A percentile compares a stretch with the other conserved stretches of the same genome.
These are phyloP conservation scores for Tachypleus tridentatus DNA, from an alignment of 1,140 invertebrate species.

Conservation along the genomic window DNA sequence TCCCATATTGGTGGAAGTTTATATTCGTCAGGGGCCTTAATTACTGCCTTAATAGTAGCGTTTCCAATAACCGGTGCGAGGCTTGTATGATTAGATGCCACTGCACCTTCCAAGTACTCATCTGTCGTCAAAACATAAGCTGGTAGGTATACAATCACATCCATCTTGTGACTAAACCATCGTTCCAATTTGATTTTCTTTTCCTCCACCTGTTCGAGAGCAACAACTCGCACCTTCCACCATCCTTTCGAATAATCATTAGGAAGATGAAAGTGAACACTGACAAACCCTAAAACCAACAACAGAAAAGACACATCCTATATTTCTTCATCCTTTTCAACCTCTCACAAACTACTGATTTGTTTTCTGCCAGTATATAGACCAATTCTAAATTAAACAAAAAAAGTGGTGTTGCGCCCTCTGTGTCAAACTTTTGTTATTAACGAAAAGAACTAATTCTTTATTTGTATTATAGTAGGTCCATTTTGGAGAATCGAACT, in stretches of 20 bases:
- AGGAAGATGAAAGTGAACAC: conserved; percentile 33
- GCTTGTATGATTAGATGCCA: conserved; percentile 21
- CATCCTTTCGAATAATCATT: conserved; percentile 33
- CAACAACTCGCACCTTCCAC: conserved; percentile 39
- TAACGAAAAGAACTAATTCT: no score
- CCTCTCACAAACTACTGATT: no score
- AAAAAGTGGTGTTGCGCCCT: no score
- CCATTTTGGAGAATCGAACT: no score
- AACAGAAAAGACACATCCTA: no score
- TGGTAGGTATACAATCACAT: conserved; percentile 22
- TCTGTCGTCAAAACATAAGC: conserved; percentile 19
- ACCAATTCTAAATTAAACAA: no score
- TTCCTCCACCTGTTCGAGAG: conserved; percentile 37
- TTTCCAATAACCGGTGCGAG: conserved; percentile 23
- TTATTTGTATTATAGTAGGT: no score
- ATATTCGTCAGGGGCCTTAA: conserved; percentile 4
- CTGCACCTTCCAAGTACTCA: conserved; percentile 20
- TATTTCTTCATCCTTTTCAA: no score
- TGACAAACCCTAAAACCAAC: conserved; percentile 31
- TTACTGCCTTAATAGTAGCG: conserved; percentile 16
- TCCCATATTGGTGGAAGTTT: no score
- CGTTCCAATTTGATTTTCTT: conserved; percentile 37
- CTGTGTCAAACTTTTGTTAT: no score
- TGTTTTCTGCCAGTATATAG: no score
- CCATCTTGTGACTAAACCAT: conserved; percentile 26